These are phyloP conservation scores for Vollenhovia emeryi DNA, from an alignment of 1,140 invertebrate species.

Conservation along the genomic window DNA sequence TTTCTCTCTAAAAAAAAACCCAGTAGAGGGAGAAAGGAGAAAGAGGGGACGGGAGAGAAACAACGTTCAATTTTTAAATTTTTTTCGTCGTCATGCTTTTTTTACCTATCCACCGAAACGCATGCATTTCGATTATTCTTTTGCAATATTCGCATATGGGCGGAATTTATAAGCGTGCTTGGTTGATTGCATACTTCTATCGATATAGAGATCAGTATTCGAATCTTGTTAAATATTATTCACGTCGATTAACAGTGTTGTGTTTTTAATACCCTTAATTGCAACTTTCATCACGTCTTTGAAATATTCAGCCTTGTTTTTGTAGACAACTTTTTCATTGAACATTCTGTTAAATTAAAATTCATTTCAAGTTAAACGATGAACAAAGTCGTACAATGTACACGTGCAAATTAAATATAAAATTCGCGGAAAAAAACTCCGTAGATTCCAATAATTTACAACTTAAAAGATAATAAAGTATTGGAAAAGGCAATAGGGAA, in stretches of 20 bases:
- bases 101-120: background rate
- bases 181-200: constrained; percentile 43
- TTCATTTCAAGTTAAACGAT: background rate
- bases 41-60: background rate
- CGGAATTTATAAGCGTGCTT: constrained; percentile 31
- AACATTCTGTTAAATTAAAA: background rate
- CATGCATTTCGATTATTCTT: constrained; percentile 30
- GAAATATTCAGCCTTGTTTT: background rate
- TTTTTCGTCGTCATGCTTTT: constrained; percentile 24
- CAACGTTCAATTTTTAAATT: constrained; percentile 40
- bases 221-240: constrained; percentile 30
- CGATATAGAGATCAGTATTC: constrained; percentile 31
- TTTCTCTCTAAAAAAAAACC: constrained; percentile 14
- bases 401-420: background rate
- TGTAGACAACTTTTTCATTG: background rate
- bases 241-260: background rate
- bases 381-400: background rate
- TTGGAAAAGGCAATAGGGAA: background rate
- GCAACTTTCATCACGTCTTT: background rate
- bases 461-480: background rate
- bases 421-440: background rate
- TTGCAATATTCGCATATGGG: constrained; percentile 33
- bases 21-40: background rate
- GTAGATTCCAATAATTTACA: background rate
- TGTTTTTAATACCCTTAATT: background rate